phyloP scores from a whole-genome alignment of 2,113 vertebrate species.

The Bujurquina vittata region DNA sequence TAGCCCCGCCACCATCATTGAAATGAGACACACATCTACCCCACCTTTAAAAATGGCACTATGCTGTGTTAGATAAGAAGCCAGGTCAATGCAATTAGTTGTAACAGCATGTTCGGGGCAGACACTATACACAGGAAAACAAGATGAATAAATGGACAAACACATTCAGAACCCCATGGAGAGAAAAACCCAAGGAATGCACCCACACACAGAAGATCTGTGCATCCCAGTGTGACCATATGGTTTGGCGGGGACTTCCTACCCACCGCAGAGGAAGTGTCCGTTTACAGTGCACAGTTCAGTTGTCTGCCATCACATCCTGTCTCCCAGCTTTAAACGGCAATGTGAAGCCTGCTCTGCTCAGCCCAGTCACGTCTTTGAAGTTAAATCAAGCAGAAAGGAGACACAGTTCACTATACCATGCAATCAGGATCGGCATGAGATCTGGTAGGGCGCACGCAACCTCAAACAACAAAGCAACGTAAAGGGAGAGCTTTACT shows the following conservation, averaged over 20 bases:
- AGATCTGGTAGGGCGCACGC: conserved; percentile 26
- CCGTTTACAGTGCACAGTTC: conserved; percentile 69
- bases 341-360: conserved; percentile 35
- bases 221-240: conserved; percentile 68
- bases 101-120: conserved; percentile 48
- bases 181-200: conserved; percentile 38
- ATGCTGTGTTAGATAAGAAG: conserved; percentile 51
- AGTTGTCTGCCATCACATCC: conserved; percentile 70
- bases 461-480: conserved; percentile 37
- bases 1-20: conserved; percentile 11
- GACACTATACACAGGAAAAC: conserved; percentile 32
- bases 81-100: conserved; percentile 65
- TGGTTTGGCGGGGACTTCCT: conserved; percentile 69
- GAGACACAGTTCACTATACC: conserved; percentile 55
- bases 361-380: conserved; percentile 52
- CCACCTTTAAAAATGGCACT: conserved; percentile 26
- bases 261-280: conserved; percentile 72
- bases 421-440: conserved; percentile 53
- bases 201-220: conserved; percentile 36
- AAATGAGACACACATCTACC: conserved; percentile 37
- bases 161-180: conserved; percentile 23
- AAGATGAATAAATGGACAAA: conserved; percentile 37
- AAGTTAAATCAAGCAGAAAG: conserved; percentile 69
- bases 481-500: conserved; percentile 5
- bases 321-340: conserved; percentile 62